Evolutionary conservation across 1,140 invertebrate species (phyloP), one percentile per base, ranked within the genome.

Genomic region (Leptonema lineaticorne): DNA sequence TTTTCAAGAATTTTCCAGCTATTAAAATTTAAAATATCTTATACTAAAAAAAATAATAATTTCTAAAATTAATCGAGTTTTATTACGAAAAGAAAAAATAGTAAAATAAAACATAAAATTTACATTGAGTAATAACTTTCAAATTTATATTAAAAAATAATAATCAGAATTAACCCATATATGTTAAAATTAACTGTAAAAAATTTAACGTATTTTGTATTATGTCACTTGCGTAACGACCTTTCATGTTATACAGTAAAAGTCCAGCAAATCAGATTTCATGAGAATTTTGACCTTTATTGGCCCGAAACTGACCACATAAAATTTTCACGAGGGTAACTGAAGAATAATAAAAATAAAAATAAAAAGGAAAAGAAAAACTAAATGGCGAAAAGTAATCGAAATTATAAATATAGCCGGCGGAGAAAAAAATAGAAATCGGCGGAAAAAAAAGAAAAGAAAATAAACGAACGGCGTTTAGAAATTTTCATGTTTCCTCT

Each of bases 181-280:
- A n/a, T n/a, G n/a, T n/a, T n/a, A n/a, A n/a, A n/a, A n/a, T n/a
- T n/a, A n/a, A n/a, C n/a, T n/a, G n/a, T n/a, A n/a, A n/a, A n/a
- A n/a, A n/a, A n/a, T n/a, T n/a, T 33, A 14, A 41, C 37, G 20
- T 62, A 62, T 62, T 62, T 62, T 62, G 59, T 62, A 46, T 41
- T 62, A 46, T 62, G 59, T 62, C 59, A 62, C 59, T 46, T 46
- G 59, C 59, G 59, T 62, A 62, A 62, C 59, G 59, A 62, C 59
- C 59, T 62, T 62, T 62, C 59, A 62, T 62, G 59, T 62, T 46
- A 16, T 41, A n/a, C n/a, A 3, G 59, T 37, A 27, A 62, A 62
- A 62, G 33, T 24, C 14, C 26, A 24, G 59, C 29, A 62, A 62
- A 62, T 62, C 59, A 45, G 59, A 62, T 62, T 62, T 62, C 41